Percentiles rank a stretch among this genome's conserved stretches.
phyloP scores from a whole-genome alignment of 2,113 vertebrate genomes.

The Boulengeromyrus knoepffleri region DNA sequence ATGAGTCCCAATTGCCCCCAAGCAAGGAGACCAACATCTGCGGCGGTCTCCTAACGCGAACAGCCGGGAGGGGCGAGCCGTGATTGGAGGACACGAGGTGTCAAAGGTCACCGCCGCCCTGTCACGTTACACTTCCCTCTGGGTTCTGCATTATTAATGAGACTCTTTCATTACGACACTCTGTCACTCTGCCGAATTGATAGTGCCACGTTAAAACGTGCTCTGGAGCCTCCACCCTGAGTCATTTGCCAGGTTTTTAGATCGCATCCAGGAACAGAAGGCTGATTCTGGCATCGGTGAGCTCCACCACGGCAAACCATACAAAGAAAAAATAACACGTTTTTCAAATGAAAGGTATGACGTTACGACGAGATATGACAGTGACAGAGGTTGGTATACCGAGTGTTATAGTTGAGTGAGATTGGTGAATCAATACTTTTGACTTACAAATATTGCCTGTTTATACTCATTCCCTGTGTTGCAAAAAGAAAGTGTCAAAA shows the following conservation, averaged over 20 bases:
- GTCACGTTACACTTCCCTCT: constrained; percentile 36
- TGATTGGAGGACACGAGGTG: constrained; percentile 38
- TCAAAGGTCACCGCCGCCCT: constrained; percentile 39
- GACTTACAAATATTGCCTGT: not conserved
- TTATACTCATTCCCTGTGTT: not conserved
- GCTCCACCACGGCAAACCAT: not conserved
- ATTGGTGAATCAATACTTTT: not conserved
- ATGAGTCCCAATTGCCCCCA: constrained; percentile 58
- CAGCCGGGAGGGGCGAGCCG: constrained; percentile 29
- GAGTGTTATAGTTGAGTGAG: not conserved
- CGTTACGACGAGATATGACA: not conserved
- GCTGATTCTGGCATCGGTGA: no score
- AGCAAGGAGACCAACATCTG: constrained; percentile 43
- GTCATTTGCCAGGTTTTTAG: constrained; percentile 9
- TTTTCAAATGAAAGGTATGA: not conserved
- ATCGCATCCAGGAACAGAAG: constrained; percentile 1
- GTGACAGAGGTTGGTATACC: not conserved
- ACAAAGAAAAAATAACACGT: not conserved
- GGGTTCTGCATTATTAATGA: constrained; percentile 45
- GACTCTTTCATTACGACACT: constrained; percentile 8
- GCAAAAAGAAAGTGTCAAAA: not conserved
- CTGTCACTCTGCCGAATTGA: constrained; percentile 10
- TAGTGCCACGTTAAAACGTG: constrained; percentile 7
- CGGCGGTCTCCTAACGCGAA: constrained; percentile 33
- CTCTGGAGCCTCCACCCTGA: not conserved